Base-by-base conservation (phyloP, 2,113 vertebrate species). In the Fregetta grallaria region DNA sequence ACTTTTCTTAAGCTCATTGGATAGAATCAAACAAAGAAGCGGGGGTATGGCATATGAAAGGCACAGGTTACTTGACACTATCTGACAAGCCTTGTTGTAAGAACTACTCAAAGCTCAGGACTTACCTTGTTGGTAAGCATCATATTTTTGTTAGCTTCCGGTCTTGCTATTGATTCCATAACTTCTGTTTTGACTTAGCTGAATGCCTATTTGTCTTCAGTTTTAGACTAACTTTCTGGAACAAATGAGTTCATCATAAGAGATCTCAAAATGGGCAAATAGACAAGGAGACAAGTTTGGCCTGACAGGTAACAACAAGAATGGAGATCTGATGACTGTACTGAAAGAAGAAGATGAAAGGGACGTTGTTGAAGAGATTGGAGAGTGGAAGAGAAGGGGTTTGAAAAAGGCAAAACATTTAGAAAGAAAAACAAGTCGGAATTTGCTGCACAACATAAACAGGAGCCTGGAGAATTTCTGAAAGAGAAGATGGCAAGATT, bases 401-500 rank as follows among this genome's bases (percentile, higher is more conserved):
- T 47, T 92, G 63, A 42, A 55, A 92, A 65, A 93, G 36, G 34
- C 1, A 1, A 78, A 73, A n/a, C 25, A 45, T 56, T 45, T 36
- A 40, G 40, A 49, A 73, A 68, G 27, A 58, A 79, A 88, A 91
- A 1, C 34, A 59, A 59, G 44, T 11, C 82, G 77, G 66, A 88
- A 94, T 83, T 90, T 90, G 42, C 71, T 92, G 63, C 42, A 79
- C 34, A 88, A 45, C 34, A 62, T 70, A 40, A 79, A 26, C 38
- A 70, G 55, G 26, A 94, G 58, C 42, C 53, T 74, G 55, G 50
- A 29, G 55, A 94, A 70, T 42, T 74, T 80, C 88, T 74, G 72
- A 70, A 76, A 88, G 68, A 85, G 42, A 10, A 44, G 67, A 76
- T 23, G 29, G 47, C 18, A 74, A 74, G 50, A 90, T 70, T 82